Evolutionary conservation across 2,888 invertebrate species (phyloP).

Genomic region (Tyria jacobaeae): DNA sequence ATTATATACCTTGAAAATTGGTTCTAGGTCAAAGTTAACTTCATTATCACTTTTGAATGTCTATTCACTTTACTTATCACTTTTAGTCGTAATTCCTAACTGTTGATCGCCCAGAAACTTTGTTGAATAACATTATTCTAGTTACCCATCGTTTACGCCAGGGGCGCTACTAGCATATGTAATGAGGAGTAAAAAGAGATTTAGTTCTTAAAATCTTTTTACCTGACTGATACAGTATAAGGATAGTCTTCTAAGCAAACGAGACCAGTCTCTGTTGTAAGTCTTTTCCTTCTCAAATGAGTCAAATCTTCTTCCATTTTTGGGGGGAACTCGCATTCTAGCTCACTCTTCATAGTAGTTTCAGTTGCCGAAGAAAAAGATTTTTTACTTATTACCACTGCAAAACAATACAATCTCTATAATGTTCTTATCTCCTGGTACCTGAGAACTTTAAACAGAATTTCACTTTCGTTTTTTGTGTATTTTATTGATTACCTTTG

Average conservation of each 20-base stretch:
- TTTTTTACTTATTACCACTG: not conserved
- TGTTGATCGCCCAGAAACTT: too few relatives aligned
- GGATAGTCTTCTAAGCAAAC: conserved; percentile 82
- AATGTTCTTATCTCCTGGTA: conserved; percentile 30
- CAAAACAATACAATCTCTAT: conserved; percentile 6
- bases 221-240: conserved; percentile 80
- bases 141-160: too few relatives aligned
- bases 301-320: conserved; percentile 77
- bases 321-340: conserved; percentile 82
- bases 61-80: too few relatives aligned
- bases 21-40: too few relatives aligned
- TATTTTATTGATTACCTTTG: too few relatives aligned
- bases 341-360: conserved; percentile 59
- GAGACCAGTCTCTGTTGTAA: conserved; percentile 77
- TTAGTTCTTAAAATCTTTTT: too few relatives aligned
- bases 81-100: too few relatives aligned
- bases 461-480: not conserved
- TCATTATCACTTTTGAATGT: too few relatives aligned
- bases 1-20: too few relatives aligned
- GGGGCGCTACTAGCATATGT: too few relatives aligned
- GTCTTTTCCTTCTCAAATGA: conserved; percentile 72
- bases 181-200: too few relatives aligned
- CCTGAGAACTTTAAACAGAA: conserved; percentile 20
- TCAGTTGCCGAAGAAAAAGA: not conserved
- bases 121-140: too few relatives aligned